Conservation (phyloP, 2,113 vertebrate species). For the Pampusana beccarii region DNA sequence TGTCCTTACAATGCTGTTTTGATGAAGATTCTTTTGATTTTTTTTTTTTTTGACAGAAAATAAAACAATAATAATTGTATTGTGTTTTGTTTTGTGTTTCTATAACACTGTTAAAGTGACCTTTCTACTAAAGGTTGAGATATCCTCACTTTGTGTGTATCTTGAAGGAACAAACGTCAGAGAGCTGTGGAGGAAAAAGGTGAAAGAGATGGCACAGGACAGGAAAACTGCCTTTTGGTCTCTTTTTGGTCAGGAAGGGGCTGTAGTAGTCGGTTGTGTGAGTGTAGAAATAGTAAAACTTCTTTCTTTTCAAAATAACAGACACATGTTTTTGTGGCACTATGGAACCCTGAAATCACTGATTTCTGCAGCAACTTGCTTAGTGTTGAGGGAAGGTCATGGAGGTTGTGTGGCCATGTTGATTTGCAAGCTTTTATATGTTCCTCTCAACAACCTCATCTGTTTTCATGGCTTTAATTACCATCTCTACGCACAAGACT, state of each 20-base stretch:
- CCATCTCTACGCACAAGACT: neutral
- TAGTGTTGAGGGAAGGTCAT: neutral
- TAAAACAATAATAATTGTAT: no score
- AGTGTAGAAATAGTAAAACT: neutral
- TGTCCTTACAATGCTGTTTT: neutral
- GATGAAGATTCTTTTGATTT: neutral
- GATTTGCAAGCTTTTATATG: neutral
- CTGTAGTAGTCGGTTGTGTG: neutral
- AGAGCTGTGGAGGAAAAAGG: neutral
- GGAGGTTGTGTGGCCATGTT: neutral
- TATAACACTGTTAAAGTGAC: neutral
- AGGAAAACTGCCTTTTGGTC: neutral
- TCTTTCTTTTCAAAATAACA: neutral
- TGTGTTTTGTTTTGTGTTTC: neutral
- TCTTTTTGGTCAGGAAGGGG: neutral
- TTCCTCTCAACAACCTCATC: neutral
- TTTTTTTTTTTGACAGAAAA: neutral
- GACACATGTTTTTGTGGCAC: neutral
- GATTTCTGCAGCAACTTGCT: neutral
- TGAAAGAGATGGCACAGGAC: neutral
- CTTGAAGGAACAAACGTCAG: neutral
- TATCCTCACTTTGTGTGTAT: neutral
- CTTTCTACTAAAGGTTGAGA: neutral
- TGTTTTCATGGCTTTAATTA: conserved; percentile 27
- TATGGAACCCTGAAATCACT: neutral